Conservation (phyloP, 37 sponge, comb jelly and placozoan genomes). For the Theonella swinhoei region DNA sequence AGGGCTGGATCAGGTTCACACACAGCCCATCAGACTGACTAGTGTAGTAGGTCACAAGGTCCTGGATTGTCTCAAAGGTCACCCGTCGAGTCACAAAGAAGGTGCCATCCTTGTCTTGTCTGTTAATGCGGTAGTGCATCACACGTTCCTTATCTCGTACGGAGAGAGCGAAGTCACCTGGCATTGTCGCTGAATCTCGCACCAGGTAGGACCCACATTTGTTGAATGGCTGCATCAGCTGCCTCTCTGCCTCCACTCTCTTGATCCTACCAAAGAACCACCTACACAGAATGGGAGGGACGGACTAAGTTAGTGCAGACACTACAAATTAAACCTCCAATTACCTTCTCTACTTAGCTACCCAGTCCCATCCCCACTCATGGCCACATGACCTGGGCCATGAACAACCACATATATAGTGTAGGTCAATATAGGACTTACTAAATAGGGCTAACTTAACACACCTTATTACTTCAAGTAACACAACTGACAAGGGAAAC, state of each 20-base stretch:
- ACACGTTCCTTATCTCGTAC: conserved; percentile 88
- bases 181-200: conserved; percentile 95
- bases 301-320: too few relatives aligned
- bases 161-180: conserved; percentile 93
- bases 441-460: too few relatives aligned
- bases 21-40: conserved; percentile 88
- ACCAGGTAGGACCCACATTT: conserved; percentile 84
- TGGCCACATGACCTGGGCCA: too few relatives aligned
- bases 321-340: too few relatives aligned
- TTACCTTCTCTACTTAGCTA: too few relatives aligned
- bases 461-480: too few relatives aligned
- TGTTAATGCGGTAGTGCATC: conserved; percentile 85
- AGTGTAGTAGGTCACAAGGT: conserved; percentile 80
- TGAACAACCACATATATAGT: too few relatives aligned
- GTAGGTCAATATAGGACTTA: too few relatives aligned
- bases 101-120: conserved; percentile 79
- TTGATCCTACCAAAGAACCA: conserved; percentile 98
- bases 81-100: conserved; percentile 88
- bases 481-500: too few relatives aligned
- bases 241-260: conserved; percentile 94
- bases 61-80: conserved; percentile 73
- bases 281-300: conserved; percentile 49
- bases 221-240: conserved; percentile 82
- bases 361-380: too few relatives aligned
- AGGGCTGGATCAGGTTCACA: conserved; percentile 65